Conservation (phyloP, 2,888 invertebrate species). For the Harmothoe impar region DNA sequence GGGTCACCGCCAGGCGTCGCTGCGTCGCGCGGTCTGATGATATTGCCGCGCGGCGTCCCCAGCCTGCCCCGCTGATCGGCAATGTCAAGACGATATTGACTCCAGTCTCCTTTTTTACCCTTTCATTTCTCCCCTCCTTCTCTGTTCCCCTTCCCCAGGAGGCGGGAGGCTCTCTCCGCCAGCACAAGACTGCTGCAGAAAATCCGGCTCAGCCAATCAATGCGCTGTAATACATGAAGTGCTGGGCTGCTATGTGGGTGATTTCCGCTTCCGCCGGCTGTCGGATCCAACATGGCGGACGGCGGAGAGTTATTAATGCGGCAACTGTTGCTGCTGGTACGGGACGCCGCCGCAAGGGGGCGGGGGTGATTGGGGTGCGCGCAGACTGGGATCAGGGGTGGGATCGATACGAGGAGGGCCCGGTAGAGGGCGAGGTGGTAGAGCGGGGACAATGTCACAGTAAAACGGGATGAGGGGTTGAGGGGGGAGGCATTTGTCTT, state of each 20-base stretch:
- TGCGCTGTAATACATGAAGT: constrained; percentile 56
- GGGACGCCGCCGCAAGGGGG: neutral
- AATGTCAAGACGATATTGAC: constrained; percentile 38
- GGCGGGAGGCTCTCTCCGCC: neutral
- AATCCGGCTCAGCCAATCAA: constrained; percentile 56
- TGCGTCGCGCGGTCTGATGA: constrained; percentile 26
- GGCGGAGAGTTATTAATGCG: constrained; percentile 37
- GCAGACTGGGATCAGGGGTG: neutral
- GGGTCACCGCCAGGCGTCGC: constrained; percentile 57
- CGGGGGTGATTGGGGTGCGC: constrained; percentile 18
- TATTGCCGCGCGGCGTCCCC: constrained; percentile 23
- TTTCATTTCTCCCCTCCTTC: neutral
- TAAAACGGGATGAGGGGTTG: neutral
- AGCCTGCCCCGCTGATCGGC: constrained; percentile 9
- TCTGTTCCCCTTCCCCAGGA: neutral
- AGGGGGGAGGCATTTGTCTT: neutral
- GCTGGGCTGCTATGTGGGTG: constrained; percentile 26
- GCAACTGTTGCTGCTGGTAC: constrained; percentile 27
- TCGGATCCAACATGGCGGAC: constrained; percentile 39
- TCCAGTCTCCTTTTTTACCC: constrained; percentile 27
- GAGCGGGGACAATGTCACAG: neutral
- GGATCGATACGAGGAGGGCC: neutral
- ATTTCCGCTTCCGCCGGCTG: constrained; percentile 26
- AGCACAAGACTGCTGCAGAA: constrained; percentile 24
- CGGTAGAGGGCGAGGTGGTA: neutral